Conservation (phyloP, 2,888 invertebrate genomes). For the Erebia aethiops region DNA sequence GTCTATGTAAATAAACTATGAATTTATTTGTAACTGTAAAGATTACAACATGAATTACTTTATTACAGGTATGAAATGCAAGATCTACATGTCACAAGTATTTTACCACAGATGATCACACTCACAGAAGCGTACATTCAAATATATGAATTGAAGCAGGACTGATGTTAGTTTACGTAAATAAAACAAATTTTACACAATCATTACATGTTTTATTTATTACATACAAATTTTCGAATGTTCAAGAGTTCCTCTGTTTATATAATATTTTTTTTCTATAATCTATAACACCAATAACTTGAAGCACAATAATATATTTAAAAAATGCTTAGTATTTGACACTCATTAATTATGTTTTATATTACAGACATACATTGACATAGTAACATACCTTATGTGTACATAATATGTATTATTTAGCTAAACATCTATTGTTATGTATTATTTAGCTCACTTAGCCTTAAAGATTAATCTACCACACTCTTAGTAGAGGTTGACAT, state of each 20-base stretch:
- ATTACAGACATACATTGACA: conserved; percentile 18
- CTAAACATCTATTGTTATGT: conserved; percentile 26
- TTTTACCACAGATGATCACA: conserved; percentile 99
- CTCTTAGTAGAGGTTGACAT: conserved; percentile 31
- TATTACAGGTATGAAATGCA: conserved; percentile 90
- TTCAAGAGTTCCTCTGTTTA: conserved; percentile 11
- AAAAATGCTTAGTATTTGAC: conserved; percentile 55
- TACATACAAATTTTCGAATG: conserved; percentile 66
- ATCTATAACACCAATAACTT: conserved; percentile 31
- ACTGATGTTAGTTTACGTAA: conserved; percentile 52
- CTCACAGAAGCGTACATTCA: conserved; percentile 99
- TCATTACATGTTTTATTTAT: conserved; percentile 63
- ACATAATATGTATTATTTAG: conserved; percentile 21
- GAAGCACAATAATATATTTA: conserved; percentile 41
- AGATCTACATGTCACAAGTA: conserved; percentile 98
- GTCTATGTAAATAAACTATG: too few relatives aligned
- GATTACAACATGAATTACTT: not conserved
- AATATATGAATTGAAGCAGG: conserved; percentile 86
- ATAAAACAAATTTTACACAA: conserved; percentile 49
- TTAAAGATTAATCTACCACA: conserved; percentile 33
- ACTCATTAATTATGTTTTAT: conserved; percentile 50
- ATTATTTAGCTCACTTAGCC: conserved; percentile 29
- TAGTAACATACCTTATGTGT: conserved; percentile 20
- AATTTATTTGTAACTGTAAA: not conserved
- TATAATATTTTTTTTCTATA: not conserved